phyloP scores from a whole-genome alignment of 35 echinoderm and acorn worm genomes.

The Apostichopus japonicus region DNA sequence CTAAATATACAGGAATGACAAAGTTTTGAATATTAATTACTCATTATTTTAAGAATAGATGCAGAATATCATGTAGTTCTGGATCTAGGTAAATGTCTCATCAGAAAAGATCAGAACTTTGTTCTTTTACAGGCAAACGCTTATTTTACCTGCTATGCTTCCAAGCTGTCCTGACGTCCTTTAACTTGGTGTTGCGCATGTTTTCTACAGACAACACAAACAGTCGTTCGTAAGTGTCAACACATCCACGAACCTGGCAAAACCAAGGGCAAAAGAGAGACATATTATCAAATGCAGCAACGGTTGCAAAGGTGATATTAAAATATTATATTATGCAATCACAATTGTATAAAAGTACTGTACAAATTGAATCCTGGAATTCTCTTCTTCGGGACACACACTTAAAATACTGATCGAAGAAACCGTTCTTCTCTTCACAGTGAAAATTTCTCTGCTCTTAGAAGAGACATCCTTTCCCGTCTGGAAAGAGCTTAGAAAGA shows the following conservation, averaged over 20 bases:
- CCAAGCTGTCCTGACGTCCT: conserved; percentile 93
- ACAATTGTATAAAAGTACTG: too few species aligned
- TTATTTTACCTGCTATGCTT: conserved; percentile 91
- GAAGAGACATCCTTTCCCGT: too few species aligned
- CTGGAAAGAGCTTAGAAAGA: neutral
- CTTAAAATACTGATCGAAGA: neutral
- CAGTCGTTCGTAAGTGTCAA: conserved; percentile 82
- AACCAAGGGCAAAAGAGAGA: neutral
- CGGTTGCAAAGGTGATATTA: too few species aligned
- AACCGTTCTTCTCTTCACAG: neutral
- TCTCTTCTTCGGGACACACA: neutral
- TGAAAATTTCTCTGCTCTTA: too few species aligned
- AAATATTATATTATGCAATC: too few species aligned
- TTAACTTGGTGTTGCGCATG: conserved; percentile 98
- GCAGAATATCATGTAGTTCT: too few species aligned
- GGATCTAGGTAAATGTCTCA: too few species aligned
- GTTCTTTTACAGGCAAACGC: neutral
- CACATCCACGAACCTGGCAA: conserved; percentile 71
- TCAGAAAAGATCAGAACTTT: too few species aligned
- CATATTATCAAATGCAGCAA: too few species aligned
- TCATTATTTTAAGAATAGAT: too few species aligned
- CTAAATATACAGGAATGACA: too few species aligned
- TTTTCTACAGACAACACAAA: conserved; percentile 97
- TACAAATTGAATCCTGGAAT: neutral
- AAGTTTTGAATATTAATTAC: too few species aligned